phyloP scores from a whole-genome alignment of 2,888 invertebrate genomes.

The Tachina lurida region DNA sequence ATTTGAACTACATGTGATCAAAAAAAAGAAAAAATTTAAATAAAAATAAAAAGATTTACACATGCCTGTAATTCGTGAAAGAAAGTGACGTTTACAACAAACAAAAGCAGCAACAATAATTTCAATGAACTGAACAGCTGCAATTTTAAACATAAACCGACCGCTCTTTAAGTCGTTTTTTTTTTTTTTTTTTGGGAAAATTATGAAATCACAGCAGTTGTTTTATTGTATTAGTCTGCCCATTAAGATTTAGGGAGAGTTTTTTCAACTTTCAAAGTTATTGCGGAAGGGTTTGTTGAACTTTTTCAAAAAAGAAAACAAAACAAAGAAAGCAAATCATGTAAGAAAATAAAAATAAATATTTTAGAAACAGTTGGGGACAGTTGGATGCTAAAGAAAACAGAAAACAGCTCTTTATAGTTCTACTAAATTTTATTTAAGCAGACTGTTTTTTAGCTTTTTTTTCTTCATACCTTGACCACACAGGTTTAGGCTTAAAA shows the following conservation, averaged over 20 bases:
- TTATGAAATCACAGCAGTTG: constrained; percentile 16
- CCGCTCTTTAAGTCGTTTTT: background rate
- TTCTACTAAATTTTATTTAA: constrained; percentile 28
- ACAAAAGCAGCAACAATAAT: background rate
- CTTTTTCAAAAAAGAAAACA: constrained; percentile 18
- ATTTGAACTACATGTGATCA: background rate
- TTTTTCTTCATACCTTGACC: constrained; percentile 1
- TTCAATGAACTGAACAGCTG: constrained; percentile 21
- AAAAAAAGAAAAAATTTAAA: background rate
- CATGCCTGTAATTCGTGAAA: constrained; percentile 30
- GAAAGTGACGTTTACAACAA: constrained; percentile 69
- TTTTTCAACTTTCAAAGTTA: background rate
- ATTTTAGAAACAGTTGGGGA: background rate
- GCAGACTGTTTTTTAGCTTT: background rate
- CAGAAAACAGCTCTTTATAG: background rate
- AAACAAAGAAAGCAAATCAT: constrained; percentile 33
- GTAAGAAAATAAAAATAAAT: background rate
- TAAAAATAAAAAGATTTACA: background rate
- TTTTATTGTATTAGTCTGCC: background rate
- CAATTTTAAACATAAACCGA: constrained; percentile 2
- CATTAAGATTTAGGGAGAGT: background rate
- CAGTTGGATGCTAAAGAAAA: background rate
- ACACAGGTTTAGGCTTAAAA: constrained; percentile 39
- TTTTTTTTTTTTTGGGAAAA: constrained; percentile 4
- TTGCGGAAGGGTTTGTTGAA: constrained; percentile 53